Base-by-base conservation (phyloP, 1,140 invertebrate species). In the Drosophila ironensis region DNA sequence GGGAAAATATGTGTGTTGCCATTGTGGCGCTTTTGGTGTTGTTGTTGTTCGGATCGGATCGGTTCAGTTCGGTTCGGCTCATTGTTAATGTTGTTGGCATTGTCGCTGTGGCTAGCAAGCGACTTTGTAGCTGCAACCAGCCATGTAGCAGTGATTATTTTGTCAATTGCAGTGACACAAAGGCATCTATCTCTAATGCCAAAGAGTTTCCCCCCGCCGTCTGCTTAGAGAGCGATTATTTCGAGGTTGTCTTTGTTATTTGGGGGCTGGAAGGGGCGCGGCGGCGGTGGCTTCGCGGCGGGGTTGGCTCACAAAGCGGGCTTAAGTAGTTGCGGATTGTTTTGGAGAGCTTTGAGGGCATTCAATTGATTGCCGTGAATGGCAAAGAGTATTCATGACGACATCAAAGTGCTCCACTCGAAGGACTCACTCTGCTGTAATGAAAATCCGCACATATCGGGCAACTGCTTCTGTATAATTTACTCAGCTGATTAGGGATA, bases 121-220 rank as follows among this genome's bases (percentile, higher is more conserved):
- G 28, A 40, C 50, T 41, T 56, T 78, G 72, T 72, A 64, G 57
- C 69, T 60, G 60, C 71, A 64, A 57, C 50, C 53, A 61, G 38
- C 64, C 72, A 78, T 78, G 80, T 75, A 71, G 70, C 80, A 86
- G 80, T 84, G 80, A 84, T 84, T 84, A 84, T 84, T 84, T 84
- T 84, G 80, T 84, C 80, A 86, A 84, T 84, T 84, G 80, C 80
- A 74, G 80, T 86, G 80, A 84, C 80, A 84, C 80, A 84, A 84
- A 84, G 80, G 80, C 78, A 84, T 84, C 78, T 84, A 82, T 81
- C 72, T 84, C 78, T 82, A 82, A 84, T 82, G 63, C 77, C 77
- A 33, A 33, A 33, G 30, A 27, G 35, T 44, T 28, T 14, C 24
- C 17, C 30, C 35, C 27, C 35, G 2, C 3, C 20, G 16, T 27